Evolutionary conservation across 2,797 vertebrate species (phyloP), one percentile per base, ranked within the genome.

Genomic region (Xenopus petersii): DNA sequence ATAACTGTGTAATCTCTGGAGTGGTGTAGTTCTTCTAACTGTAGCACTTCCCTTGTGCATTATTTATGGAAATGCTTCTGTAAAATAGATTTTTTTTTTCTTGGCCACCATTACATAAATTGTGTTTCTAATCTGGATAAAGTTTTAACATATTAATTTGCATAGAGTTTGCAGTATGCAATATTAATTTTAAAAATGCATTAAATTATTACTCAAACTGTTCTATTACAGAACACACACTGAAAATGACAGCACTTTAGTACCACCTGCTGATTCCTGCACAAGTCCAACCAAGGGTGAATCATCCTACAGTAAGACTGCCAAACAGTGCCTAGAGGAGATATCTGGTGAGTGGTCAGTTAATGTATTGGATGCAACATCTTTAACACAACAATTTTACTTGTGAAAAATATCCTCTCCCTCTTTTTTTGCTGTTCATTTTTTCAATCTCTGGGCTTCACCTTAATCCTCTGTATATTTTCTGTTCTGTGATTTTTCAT

Each of bases 291-390:
- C 95, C 80, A 99, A 99, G 92, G 92, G 92, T 85, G 96, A 98
- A 81, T 91, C 95, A 73, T 93, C 93, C 0, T 98, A 96, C 83
- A 95, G 91, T 90, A 99, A 99, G 89, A 99, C 97, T 80, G 97
- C 97, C 89, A 99, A 98, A 87, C 97, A 99, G 93, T 99, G 97
- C 92, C 94, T 99, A 84, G 96, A 99, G 88, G 97, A 99, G 90
- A 94, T 98, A 89, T 98, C 96, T 91, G 97, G 97, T 98, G 83
- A 89, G 88, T 90, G 71, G 66, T 60, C 13, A 5, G 13, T 16
- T 16, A 51, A 51, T 51, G 49, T 12, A 42, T 9, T 42, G 6
- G 36, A 42, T 42, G 8, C 8, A 42, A 42, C 36, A 42, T 42
- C 4, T 42, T 42, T 5, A 42, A 9, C 8, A 42, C 1, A 42